Conservation (phyloP, 2,888 invertebrate species). For the Zeuzera pyrina region DNA sequence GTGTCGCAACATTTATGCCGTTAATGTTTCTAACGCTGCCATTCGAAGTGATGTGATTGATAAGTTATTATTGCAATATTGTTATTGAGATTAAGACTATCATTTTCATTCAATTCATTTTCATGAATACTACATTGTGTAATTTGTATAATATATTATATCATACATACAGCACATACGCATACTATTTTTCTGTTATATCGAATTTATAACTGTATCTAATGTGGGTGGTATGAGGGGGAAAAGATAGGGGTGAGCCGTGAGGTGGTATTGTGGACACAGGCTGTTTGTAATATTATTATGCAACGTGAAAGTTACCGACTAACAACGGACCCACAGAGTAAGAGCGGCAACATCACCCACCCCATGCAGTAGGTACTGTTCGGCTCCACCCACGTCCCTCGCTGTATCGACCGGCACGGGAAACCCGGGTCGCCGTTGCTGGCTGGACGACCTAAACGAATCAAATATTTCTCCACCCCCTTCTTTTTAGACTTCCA, state of each 20-base stretch:
- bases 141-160: background rate
- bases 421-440: conserved; percentile 41
- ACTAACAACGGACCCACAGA: conserved; percentile 34
- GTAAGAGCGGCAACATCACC: conserved; percentile 68
- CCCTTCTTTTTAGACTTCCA: background rate
- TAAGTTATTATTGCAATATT: too few relatives aligned
- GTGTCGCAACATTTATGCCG: too few relatives aligned
- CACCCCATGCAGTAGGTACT: conserved; percentile 54
- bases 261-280: conserved; percentile 20
- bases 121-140: background rate
- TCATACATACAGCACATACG: background rate
- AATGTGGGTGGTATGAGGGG: background rate
- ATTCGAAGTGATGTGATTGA: too few relatives aligned
- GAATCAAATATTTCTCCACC: conserved; percentile 16
- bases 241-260: conserved; percentile 6
- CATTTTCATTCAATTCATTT: background rate
- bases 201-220: background rate
- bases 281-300: conserved; percentile 41
- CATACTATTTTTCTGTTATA: too few relatives aligned
- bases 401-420: conserved; percentile 69
- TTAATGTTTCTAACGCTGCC: too few relatives aligned
- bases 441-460: conserved; percentile 38
- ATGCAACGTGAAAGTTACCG: conserved; percentile 49
- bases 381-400: conserved; percentile 53
- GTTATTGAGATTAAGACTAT: background rate